Evolutionary conservation across 92 coral and sea anemone species (phyloP).

Genomic region (Zoanthus sociatus): DNA sequence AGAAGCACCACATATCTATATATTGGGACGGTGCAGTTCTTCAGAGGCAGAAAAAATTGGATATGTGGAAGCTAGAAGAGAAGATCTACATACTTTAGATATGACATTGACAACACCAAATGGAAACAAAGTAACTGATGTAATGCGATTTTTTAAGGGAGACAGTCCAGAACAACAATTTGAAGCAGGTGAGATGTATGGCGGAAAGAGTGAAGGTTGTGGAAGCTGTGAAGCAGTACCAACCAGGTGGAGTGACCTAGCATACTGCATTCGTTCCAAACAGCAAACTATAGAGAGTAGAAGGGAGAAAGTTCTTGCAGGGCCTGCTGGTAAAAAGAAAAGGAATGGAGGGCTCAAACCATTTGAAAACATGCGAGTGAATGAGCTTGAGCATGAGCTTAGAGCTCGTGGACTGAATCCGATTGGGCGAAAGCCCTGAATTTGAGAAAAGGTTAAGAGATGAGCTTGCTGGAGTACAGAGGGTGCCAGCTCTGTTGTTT

Average conservation of each 20-base stretch:
- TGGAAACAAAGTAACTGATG: not conserved
- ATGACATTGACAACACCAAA: not conserved
- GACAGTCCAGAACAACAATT: constrained; percentile 42
- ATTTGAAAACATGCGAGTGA: too few relatives aligned
- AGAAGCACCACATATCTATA: constrained; percentile 64
- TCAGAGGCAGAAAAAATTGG: constrained; percentile 54
- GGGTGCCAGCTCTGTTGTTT: not conserved
- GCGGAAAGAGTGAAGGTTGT: constrained; percentile 48
- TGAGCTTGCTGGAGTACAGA: not conserved
- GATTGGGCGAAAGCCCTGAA: too few relatives aligned
- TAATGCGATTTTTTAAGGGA: not conserved
- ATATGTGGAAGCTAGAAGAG: constrained; percentile 44
- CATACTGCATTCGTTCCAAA: constrained; percentile 4
- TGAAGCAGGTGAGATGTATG: constrained; percentile 65
- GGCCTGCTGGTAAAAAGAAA: not conserved
- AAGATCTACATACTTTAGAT: constrained; percentile 2
- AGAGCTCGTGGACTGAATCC: too few relatives aligned
- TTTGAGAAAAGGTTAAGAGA: too few relatives aligned
- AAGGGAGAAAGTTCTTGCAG: not conserved
- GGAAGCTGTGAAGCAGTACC: constrained; percentile 4
- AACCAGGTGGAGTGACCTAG: not conserved
- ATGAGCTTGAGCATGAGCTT: too few relatives aligned
- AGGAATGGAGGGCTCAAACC: not conserved
- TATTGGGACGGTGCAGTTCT: constrained; percentile 44
- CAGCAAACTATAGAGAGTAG: constrained; percentile 2